Conservation (phyloP, 2,113 vertebrate genomes). For the Anarrhichthys ocellatus region DNA sequence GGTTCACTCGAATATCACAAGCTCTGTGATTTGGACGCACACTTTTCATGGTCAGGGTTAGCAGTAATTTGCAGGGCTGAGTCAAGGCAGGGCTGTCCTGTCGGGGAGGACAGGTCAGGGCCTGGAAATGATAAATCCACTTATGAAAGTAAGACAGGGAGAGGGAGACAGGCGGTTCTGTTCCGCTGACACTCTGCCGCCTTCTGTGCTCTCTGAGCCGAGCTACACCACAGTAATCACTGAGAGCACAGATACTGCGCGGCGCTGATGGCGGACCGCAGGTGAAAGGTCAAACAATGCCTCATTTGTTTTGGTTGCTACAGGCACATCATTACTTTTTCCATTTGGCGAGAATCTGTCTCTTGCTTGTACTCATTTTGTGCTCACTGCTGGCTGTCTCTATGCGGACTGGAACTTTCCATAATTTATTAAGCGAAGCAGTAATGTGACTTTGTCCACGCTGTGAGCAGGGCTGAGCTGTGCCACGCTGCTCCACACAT, state of each 20-base stretch:
- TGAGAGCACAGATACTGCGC: background rate
- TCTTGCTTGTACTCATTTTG: slow-evolving; percentile 12
- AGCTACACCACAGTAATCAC: background rate
- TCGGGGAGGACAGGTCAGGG: slow-evolving; percentile 62
- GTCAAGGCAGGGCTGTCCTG: slow-evolving; percentile 55
- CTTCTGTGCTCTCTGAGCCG: slow-evolving; percentile 25
- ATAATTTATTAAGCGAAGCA: slow-evolving; percentile 39
- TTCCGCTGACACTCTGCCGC: slow-evolving; percentile 37
- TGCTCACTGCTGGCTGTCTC: background rate
- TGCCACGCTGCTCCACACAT: background rate
- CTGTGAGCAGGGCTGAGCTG: background rate
- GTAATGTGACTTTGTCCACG: slow-evolving; percentile 22
- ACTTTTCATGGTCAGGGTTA: slow-evolving; percentile 58
- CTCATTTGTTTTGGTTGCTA: background rate
- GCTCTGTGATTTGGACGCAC: slow-evolving; percentile 43
- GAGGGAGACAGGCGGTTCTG: slow-evolving; percentile 46
- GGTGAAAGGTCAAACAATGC: slow-evolving; percentile 26
- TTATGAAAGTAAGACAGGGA: slow-evolving; percentile 53
- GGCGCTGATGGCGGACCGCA: background rate
- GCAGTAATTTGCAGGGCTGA: slow-evolving; percentile 64
- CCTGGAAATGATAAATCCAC: slow-evolving; percentile 77
- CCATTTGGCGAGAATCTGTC: background rate
- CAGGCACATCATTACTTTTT: background rate
- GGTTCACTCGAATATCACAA: slow-evolving; percentile 21
- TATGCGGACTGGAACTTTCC: slow-evolving; percentile 17